Conservation (phyloP, 2,888 invertebrate genomes). For the Papilio protenor region DNA sequence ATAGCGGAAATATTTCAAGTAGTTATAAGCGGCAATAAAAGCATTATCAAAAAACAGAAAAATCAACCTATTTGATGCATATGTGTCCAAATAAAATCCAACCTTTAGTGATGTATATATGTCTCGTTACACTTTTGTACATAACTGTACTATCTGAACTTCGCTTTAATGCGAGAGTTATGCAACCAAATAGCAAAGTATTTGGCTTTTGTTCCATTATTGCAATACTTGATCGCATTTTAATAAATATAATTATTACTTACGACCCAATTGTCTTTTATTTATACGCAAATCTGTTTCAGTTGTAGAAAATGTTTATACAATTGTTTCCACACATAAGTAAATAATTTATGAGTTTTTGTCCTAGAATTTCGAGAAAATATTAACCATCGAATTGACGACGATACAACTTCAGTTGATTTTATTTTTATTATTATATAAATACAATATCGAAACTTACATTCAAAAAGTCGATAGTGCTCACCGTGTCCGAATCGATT, state of each 20-base stretch:
- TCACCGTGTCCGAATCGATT: slow-evolving; percentile 37
- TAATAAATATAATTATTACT: not conserved
- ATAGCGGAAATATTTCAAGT: no score
- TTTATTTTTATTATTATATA: not conserved
- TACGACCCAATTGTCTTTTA: not conserved
- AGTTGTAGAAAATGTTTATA: no score
- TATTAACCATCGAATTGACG: not conserved
- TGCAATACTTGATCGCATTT: slow-evolving; percentile 7
- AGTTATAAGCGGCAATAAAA: no score
- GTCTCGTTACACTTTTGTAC: not conserved
- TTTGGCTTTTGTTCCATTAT: slow-evolving; percentile 36
- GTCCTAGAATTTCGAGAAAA: no score
- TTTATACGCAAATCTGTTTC: not conserved
- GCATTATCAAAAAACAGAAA: no score
- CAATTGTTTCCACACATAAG: no score
- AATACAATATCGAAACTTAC: slow-evolving; percentile 13
- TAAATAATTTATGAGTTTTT: no score
- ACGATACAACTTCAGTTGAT: not conserved
- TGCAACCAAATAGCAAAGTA: slow-evolving; percentile 22
- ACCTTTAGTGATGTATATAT: no score
- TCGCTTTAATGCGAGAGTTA: slow-evolving; percentile 32
- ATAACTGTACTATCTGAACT: slow-evolving; percentile 28
- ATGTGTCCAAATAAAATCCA: no score
- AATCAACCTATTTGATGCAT: no score
- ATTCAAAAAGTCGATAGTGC: slow-evolving; percentile 29